Base-by-base conservation (phyloP, 2,888 invertebrate species). In the Geotrupes spiniger region DNA sequence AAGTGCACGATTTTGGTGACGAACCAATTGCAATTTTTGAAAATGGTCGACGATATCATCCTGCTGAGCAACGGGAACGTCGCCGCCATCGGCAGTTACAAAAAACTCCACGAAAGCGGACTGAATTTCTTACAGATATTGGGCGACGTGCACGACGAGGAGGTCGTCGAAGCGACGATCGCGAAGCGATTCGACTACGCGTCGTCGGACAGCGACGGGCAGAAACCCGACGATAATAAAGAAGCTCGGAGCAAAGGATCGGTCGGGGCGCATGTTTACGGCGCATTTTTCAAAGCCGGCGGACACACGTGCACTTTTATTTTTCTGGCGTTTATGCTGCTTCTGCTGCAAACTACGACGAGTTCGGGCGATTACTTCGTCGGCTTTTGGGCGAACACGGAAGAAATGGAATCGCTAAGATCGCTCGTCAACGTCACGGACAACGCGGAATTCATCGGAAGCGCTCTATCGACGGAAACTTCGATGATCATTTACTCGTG, bases 301-400 rank as follows among this genome's bases (percentile, higher is more conserved):
- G 90, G 90, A 0, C 83, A 86, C 60, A 79, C 79, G 50, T 77
- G 80, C 41, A 61, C 83, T 4, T 29, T 31, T 2, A 78, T 88
- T 38, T 62, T 78, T 12, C 65, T 82, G 1, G 78, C 88, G 71
- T 58, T 84, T 9, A 36, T 79, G 2, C 78, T 89, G 33, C 57
- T 83, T 10, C 53, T 83, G 0, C 79, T 89, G 1, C 92, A 92
- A 72, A 60, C 81, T 2, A 74, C 86, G 39, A 87, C 86, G 1
- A 89, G 89, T 8, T 80, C 82, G 10, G 83, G 87, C 1, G 92
- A 92, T 68, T 89, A 84, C 74, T 92, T 88, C 76, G 81, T 91
- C 3, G 81, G 87, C 5, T 84, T 29, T 31, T 56, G 58, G 58
- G 37, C 54, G 9, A 56, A 49, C 17, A 31, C 43, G 10, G 56